Evolutionary conservation across 2,888 invertebrate genomes (phyloP).

Genomic region (Xylota sylvarum): DNA sequence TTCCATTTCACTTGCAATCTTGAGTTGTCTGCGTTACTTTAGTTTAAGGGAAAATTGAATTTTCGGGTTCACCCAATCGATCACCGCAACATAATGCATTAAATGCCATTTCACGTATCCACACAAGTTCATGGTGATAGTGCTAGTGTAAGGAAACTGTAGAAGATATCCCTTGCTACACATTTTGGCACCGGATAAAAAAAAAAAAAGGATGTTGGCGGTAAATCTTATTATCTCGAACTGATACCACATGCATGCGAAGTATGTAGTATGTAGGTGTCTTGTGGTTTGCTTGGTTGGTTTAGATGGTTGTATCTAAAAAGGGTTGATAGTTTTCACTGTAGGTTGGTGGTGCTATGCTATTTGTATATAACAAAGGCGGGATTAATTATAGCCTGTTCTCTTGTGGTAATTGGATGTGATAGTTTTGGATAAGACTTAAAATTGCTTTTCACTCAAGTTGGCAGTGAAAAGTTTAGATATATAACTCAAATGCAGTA

Average conservation of each 20-base stretch:
- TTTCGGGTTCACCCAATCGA: conserved; percentile 62
- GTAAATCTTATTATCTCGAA: conserved; percentile 50
- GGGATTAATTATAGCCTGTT: conserved; percentile 26
- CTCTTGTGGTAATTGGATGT: conserved; percentile 33
- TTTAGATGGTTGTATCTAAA: conserved; percentile 12
- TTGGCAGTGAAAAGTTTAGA: neutral
- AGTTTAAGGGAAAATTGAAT: conserved; percentile 65
- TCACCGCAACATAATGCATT: conserved; percentile 69
- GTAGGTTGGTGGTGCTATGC: neutral
- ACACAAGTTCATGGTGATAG: conserved; percentile 37
- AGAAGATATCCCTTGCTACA: conserved; percentile 17
- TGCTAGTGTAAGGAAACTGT: conserved; percentile 22
- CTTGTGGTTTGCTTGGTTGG: conserved; percentile 39
- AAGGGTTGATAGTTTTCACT: conserved; percentile 16
- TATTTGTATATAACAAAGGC: conserved; percentile 13
- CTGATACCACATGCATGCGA: conserved; percentile 23
- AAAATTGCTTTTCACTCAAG: neutral
- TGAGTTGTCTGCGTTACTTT: conserved; percentile 53
- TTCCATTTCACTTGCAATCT: conserved; percentile 44
- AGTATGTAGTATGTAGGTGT: conserved; percentile 36
- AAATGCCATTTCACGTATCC: conserved; percentile 60
- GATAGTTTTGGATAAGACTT: conserved; percentile 21
- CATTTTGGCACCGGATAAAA: conserved; percentile 1
- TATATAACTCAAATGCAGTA: neutral
- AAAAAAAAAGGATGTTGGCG: conserved; percentile 16